A percentile compares a stretch with the other conserved stretches of the same genome.
Evolutionary conservation across 2,797 vertebrate species (phyloP).

Genomic region (Poecilia wingei): DNA sequence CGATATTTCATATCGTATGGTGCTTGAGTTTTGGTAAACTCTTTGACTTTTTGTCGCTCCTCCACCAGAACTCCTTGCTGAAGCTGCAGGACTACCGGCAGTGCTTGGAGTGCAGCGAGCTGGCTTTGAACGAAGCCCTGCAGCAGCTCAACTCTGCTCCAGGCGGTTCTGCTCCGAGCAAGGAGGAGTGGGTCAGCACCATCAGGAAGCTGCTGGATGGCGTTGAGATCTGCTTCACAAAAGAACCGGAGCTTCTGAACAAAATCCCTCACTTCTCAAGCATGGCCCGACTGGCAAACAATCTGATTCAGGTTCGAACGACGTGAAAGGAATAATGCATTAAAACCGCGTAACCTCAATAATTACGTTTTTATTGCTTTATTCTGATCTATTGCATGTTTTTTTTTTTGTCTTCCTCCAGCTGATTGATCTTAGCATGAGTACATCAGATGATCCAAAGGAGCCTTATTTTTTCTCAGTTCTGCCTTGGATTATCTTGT

Average conservation of each 20-base stretch:
- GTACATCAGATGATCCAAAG: constrained; percentile 90
- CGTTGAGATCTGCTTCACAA: constrained; percentile 86
- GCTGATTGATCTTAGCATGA: constrained; percentile 96
- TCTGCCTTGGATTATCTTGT: constrained; percentile 93
- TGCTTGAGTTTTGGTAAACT: not conserved
- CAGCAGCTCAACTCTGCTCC: constrained; percentile 89
- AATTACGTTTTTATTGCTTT: not conserved
- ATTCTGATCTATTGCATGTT: not conserved
- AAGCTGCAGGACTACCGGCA: constrained; percentile 87
- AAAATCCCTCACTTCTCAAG: constrained; percentile 79
- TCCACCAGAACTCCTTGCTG: constrained; percentile 89
- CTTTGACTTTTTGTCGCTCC: constrained; percentile 19
- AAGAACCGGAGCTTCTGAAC: constrained; percentile 80
- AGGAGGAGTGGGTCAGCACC: constrained; percentile 94
- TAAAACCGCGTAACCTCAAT: not conserved
- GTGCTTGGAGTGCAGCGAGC: constrained; percentile 91
- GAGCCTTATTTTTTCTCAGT: constrained; percentile 94
- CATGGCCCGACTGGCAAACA: constrained; percentile 89
- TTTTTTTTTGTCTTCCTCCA: constrained; percentile 56
- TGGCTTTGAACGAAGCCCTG: constrained; percentile 92
- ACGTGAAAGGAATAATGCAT: not conserved
- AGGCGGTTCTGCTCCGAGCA: constrained; percentile 80
- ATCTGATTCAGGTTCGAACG: constrained; percentile 90
- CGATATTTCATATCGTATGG: not conserved
- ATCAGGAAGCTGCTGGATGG: constrained; percentile 89